Base-by-base conservation (phyloP, 1,140 invertebrate genomes). In the Calephelis nemesis region DNA sequence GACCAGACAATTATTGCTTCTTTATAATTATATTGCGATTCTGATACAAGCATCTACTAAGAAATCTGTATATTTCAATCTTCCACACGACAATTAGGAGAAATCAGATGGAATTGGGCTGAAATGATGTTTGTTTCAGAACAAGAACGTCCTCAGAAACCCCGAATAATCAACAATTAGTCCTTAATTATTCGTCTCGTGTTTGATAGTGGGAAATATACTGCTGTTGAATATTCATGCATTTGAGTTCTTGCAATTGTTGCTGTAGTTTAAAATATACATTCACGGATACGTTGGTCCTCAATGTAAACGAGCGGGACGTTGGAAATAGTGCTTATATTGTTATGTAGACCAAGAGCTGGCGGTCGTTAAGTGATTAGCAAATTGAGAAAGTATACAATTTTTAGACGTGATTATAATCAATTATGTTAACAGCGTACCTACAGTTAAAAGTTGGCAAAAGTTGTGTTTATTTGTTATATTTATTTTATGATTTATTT, bases 221-320 rank as follows among this genome's bases (percentile, higher is more conserved):
- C 19, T 11, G 19, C 4, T 52, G 15, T 5, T 73, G 72, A 70
- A 73, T 73, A 73, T 73, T 67, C 72, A 73, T 73, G 65, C 9
- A 49, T 66, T 70, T 48, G 54, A 60, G 54, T 54, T 30, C 58
- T 50, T 66, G 47, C 72, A 70, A 68, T 67, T 73, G 68, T 70
- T 67, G 60, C 54, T 67, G 62, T 70, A 67, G 62, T 70, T 73
- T 73, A 73, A 70, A 73, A 73, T 70, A 30, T 30, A 30, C 2
- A 30, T 30, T 30, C 30, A 30, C 30, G 30, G 30, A 30, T 4
- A 30, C 30, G 30, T 30, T 30, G 47, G 19, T 40, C 60, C 15
- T 39, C 64, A 66, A 45, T 54, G 69, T 63, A 70, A 63, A 70
- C 69, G 45, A 64, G 47, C 47, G 12, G 54, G 30, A 58, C 54